Base-by-base conservation (phyloP, 2,113 vertebrate genomes). In the Columba livia region DNA sequence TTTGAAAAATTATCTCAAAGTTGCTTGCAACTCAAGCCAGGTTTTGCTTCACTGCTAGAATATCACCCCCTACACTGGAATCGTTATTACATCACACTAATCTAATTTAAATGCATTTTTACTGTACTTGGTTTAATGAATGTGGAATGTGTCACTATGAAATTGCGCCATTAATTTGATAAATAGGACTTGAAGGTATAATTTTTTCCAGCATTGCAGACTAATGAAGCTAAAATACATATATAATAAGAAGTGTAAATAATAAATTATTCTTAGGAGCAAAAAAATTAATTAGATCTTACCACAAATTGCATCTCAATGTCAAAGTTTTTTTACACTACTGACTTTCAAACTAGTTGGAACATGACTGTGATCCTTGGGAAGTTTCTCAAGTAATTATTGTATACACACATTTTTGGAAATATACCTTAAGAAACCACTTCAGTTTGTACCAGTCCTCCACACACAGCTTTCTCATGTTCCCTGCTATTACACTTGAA, bases 151-250 rank as follows among this genome's bases (percentile, higher is more conserved):
- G 98, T 98, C 98, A 98, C 98, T 97, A 98, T 97, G 98, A 98
- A 98, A 98, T 98, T 98, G 98, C 98, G 97, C 98, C 98, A 98
- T 98, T 98, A 98, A 98, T 98, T 98, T 98, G 98, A 98, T 98
- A 98, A 98, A 98, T 98, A 98, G 98, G 98, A 98, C 98, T 98
- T 98, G 98, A 98, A 98, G 98, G 98, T 98, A 98, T 98, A 98
- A 98, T 98, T 98, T 98, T 98, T 98, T 98, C 98, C 98, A 98
- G 98, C 98, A 98, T 98, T 98, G 98, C 98, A 98, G 97, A 97
- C 98, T 98, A 98, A 98, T 98, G 98, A 98, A 98, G 98, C 98
- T 98, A 98, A 98, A 98, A 98, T 98, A 98, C 98, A 98, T 98
- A 98, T 98, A 98, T 98, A 98, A 98, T 98, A 98, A 98, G 98